phyloP scores from a whole-genome alignment of 2,113 vertebrate genomes.

The Rhinopomastus cyanomelas region DNA sequence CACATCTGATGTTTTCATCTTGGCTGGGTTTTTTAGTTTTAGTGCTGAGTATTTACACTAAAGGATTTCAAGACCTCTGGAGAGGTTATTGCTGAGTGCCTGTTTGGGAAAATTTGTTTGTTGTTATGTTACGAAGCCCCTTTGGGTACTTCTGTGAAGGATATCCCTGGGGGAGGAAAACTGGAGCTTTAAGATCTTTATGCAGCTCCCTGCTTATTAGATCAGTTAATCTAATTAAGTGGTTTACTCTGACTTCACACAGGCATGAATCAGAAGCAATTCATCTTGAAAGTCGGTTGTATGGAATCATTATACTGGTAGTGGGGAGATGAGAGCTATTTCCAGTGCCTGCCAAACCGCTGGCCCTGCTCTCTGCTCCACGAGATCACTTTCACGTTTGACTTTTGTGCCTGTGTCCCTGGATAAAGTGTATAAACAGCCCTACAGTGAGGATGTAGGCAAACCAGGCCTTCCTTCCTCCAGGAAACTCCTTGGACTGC shows the following conservation, averaged over 20 bases:
- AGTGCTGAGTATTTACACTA: neutral
- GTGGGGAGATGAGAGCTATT: neutral
- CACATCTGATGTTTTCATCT: neutral
- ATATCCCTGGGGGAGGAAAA: neutral
- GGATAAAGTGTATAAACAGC: neutral
- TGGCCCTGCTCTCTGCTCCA: neutral
- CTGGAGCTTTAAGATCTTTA: neutral
- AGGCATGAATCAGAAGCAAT: conserved; percentile 14
- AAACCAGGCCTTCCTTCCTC: neutral
- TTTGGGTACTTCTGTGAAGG: neutral
- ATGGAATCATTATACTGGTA: neutral
- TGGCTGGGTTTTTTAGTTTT: neutral
- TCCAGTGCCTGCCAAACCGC: neutral
- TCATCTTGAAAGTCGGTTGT: neutral
- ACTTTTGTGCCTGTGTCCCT: neutral
- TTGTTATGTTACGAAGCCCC: neutral
- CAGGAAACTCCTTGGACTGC: neutral
- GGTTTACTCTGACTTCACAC: conserved; percentile 15
- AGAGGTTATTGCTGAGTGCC: neutral
- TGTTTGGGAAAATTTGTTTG: neutral
- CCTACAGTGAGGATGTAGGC: neutral
- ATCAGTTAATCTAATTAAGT: conserved; percentile 58
- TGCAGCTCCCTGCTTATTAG: conserved; percentile 15
- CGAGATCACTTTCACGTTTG: neutral
- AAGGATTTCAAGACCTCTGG: neutral